Percentiles rank a stretch among this genome's conserved stretches.
phyloP scores from a whole-genome alignment of 2,113 vertebrate species.

The Gnathonemus longibarbis region DNA sequence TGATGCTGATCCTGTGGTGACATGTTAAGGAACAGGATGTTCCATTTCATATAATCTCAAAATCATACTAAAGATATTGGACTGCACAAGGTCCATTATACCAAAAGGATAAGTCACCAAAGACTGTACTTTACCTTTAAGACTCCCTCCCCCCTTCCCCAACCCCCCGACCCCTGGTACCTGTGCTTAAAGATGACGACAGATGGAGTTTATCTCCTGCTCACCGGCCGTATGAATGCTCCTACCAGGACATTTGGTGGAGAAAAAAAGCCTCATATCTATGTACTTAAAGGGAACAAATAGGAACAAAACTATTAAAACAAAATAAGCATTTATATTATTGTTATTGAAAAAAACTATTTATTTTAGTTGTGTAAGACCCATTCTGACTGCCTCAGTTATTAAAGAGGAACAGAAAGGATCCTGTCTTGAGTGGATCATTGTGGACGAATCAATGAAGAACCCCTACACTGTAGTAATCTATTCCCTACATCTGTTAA shows the following conservation, averaged over 20 bases:
- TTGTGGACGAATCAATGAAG: background rate
- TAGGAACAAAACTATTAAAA: slow-evolving; percentile 57
- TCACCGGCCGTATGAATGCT: slow-evolving; percentile 68
- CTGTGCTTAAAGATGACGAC: slow-evolving; percentile 39
- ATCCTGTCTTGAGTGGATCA: background rate
- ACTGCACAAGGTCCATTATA: background rate
- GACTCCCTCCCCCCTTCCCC: background rate
- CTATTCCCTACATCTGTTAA: background rate
- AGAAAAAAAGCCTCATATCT: slow-evolving; percentile 70
- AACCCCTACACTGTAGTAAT: background rate
- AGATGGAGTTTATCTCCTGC: slow-evolving; percentile 65
- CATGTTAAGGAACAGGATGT: background rate
- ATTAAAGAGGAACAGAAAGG: slow-evolving; percentile 58
- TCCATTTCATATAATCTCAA: background rate
- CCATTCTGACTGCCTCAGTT: slow-evolving; percentile 75
- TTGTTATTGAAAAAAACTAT: slow-evolving; percentile 67
- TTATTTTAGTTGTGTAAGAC: slow-evolving; percentile 82
- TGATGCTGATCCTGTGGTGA: background rate
- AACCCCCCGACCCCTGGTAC: background rate
- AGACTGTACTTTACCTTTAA: background rate
- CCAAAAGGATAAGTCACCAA: slow-evolving; percentile 13
- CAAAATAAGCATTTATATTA: slow-evolving; percentile 78
- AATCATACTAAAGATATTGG: background rate
- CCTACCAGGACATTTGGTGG: slow-evolving; percentile 63
- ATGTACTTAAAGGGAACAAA: slow-evolving; percentile 73